Percentiles rank a stretch among this genome's conserved stretches.
phyloP scores from a whole-genome alignment of 2,113 vertebrate species.

The Phocoena sinus region DNA sequence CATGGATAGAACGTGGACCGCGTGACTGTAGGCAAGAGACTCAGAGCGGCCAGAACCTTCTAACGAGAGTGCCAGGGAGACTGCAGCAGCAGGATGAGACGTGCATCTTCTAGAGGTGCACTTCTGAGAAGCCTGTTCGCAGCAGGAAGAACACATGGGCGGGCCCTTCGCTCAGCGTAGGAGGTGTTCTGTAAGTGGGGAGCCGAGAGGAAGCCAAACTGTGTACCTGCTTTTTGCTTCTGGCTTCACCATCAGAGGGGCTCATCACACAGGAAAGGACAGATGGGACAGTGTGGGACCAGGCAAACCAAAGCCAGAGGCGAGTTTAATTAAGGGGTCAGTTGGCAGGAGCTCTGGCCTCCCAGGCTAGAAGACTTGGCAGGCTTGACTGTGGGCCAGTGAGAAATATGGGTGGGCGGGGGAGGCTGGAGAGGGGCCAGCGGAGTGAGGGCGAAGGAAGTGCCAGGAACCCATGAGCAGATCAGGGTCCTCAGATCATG shows the following conservation, averaged over 20 bases:
- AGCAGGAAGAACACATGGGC: background rate
- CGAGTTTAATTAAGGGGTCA: background rate
- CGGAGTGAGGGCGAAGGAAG: rapidly evolving
- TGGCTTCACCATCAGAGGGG: background rate
- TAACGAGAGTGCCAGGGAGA: background rate
- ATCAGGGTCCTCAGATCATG: rapidly evolving
- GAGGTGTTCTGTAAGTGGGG: background rate
- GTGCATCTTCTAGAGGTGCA: too few species aligned
- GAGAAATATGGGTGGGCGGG: too few species aligned
- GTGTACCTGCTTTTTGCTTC: background rate
- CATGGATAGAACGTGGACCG: background rate
- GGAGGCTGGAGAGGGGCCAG: background rate
- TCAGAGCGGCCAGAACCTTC: background rate
- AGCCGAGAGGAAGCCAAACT: background rate
- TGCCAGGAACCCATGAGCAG: background rate
- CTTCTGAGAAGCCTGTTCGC: background rate
- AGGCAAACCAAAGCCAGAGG: background rate
- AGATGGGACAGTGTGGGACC: background rate
- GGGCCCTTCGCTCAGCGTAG: background rate
- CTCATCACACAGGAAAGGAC: background rate
- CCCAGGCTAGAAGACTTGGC: background rate
- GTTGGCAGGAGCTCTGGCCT: rapidly evolving
- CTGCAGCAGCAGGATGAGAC: background rate
- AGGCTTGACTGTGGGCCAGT: background rate
- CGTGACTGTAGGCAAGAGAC: background rate